Evolutionary conservation across 2,888 invertebrate species (phyloP), one percentile per base, ranked within the genome.

Genomic region (Troglohyphantes excavatus): DNA sequence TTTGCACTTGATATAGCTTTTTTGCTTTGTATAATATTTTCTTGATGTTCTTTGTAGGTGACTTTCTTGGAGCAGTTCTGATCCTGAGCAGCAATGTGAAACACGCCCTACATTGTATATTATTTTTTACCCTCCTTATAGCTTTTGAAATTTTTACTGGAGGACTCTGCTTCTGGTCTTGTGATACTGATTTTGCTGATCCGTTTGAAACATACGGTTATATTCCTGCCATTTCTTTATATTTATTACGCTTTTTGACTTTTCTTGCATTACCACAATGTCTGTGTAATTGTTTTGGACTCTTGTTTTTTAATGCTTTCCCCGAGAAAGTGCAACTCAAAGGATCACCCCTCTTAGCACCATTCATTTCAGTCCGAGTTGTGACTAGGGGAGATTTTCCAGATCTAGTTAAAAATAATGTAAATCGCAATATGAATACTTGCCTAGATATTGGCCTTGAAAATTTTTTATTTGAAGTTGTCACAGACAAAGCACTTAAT

Each of bases 371-470:
- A 93, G 96, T 99, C 92, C 95, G 98, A 92, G 96, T 98, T 29
- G 98, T 99, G 7, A 99, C 98, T 0, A 95, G 98, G 89, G 98
- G 99, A 53, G 98, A 98, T 94, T 99, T 96, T 93, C 97, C 98
- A 3, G 96, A 97, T 92, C 94, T 99, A 91, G 98, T 99, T 2
- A 96, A 96, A 93, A 95, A 95, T 81, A 98, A 98, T 95, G 97
- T 98, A 6, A 94, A 95, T 84, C 95, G 97, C 91, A 98, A 98
- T 93, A 96, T 98, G 95, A 96, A 96, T 92, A 96, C 96, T 91
- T 98, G 98, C 93, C 94, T 96, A 91, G 97, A 97, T 93, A 97
- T 97, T 7, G 98, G 98, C 11, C 94, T 99, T 93, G 98, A 98
- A 93, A 98, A 99, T 93, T 99, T 98, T 93, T 96, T 98, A 93